Evolutionary conservation across 2,113 vertebrate genomes (phyloP), one percentile per base, ranked within the genome.

Genomic region (Poeciliopsis turrubarensis): DNA sequence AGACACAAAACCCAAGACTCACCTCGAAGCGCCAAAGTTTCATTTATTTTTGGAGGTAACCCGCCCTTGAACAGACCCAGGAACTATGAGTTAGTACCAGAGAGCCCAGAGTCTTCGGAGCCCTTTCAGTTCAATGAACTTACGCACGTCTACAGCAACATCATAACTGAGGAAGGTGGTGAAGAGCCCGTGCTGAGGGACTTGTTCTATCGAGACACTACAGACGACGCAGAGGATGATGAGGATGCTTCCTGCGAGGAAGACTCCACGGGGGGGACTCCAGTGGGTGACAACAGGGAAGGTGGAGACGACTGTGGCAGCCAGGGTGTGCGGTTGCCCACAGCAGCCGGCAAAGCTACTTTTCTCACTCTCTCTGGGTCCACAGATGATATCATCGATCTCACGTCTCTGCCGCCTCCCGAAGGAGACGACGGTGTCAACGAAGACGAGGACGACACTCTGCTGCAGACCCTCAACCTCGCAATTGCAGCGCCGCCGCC

Each of bases 361-460:
- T 95, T 99, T 80, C 96, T 98, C 63, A 92, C 83, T 27, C 89
- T 98, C 47, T 97, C 97, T 0, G 96, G 96, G 66, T 97, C 97
- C 34, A 98, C 95, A 0, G 97, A 98, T 75, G 97, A 99, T 89
- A 99, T 99, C 90, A 99, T 99, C 60, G 97, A 99, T 91, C 94
- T 99, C 77, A 99, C 97, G 0, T 95, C 96, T 2, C 95, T 99
- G 78, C 97, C 97, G 57, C 97, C 94, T 1, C 94, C 97, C 17
- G 97, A 97, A 0, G 97, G 97, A 72, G 97, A 97, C 27, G 95
- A 96, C 41, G 95, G 95, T 15, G 95, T 97, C 19, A 96, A 97
- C 31, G 96, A 97, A 0, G 97, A 98, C 51, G 95, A 94, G 25
- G 96, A 97, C 29, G 97, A 98, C 91, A 93, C 96, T 6, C 91